Evolutionary conservation across 2,797 vertebrate species (phyloP).

Genomic region (Sylvia borin): DNA sequence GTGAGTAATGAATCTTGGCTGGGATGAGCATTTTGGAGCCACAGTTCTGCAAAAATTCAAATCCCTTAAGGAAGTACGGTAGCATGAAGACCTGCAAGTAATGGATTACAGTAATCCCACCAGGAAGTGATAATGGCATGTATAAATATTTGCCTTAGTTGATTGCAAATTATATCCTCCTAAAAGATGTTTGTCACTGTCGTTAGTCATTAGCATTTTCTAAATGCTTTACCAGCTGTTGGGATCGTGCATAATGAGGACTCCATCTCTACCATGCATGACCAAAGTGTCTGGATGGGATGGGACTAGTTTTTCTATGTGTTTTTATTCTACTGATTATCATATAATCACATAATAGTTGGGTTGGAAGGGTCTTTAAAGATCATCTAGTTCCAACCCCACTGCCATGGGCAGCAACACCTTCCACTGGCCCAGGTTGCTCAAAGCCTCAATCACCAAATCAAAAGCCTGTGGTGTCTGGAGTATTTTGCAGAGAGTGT

Average conservation of each 20-base stretch:
- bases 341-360: not conserved
- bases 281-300: not conserved
- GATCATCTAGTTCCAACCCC: not conserved
- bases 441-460: not conserved
- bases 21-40: slow-evolving; percentile 56
- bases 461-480: not conserved
- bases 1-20: slow-evolving; percentile 71
- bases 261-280: not conserved
- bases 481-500: not conserved
- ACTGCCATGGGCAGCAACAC: not conserved
- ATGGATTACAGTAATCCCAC: slow-evolving; percentile 65
- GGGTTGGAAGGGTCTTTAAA: not conserved
- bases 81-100: slow-evolving; percentile 63
- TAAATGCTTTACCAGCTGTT: slow-evolving; percentile 37
- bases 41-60: slow-evolving; percentile 64
- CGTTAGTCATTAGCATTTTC: not conserved
- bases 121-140: slow-evolving; percentile 70
- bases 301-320: not conserved
- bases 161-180: slow-evolving; percentile 55
- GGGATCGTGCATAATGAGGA: not conserved
- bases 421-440: not conserved
- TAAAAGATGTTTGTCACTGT: slow-evolving; percentile 43
- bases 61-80: slow-evolving; percentile 66
- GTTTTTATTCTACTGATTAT: not conserved
- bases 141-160: slow-evolving; percentile 62